Percentiles rank a stretch among this genome's conserved stretches.
Evolutionary conservation across 2,113 vertebrate species (phyloP).

Genomic region (Thomomys bottae): DNA sequence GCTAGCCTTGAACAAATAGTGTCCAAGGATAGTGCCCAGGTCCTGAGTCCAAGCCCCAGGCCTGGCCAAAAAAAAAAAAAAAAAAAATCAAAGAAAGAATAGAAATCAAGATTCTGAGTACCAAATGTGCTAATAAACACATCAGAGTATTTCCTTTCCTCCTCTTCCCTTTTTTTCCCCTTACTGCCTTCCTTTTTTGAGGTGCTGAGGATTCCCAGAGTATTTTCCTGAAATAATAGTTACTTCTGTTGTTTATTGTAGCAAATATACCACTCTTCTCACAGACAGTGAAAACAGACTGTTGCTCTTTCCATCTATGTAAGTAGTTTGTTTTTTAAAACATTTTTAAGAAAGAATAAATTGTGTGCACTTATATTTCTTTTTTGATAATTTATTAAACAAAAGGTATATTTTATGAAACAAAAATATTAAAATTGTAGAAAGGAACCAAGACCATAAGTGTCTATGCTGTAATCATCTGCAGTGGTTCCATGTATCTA

Average conservation of each 20-base stretch:
- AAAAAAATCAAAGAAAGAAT: too few species aligned
- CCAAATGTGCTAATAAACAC: background rate
- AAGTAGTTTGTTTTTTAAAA: constrained; percentile 76
- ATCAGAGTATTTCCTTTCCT: background rate
- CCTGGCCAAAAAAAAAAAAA: too few species aligned
- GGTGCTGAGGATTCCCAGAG: background rate
- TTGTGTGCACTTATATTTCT: background rate
- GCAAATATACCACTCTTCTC: constrained; percentile 93
- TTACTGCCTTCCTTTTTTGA: background rate
- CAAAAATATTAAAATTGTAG: constrained; percentile 23
- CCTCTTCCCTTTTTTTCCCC: too few species aligned
- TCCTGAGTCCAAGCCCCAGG: too few species aligned
- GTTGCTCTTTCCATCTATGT: constrained; percentile 91
- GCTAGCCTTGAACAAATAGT: too few species aligned
- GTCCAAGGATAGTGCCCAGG: too few species aligned
- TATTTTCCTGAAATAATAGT: background rate
- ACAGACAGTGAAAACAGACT: constrained; percentile 89
- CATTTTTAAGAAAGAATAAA: constrained; percentile 32
- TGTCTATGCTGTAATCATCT: background rate
- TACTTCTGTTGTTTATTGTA: constrained; percentile 72
- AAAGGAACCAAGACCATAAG: background rate
- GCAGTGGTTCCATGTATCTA: background rate
- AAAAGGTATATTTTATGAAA: constrained; percentile 29
- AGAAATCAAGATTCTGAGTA: background rate
- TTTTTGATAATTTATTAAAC: constrained; percentile 36